These are phyloP conservation scores for Gulo gulo DNA, from an alignment of 2,113 vertebrate species.

Conservation along the genomic window DNA sequence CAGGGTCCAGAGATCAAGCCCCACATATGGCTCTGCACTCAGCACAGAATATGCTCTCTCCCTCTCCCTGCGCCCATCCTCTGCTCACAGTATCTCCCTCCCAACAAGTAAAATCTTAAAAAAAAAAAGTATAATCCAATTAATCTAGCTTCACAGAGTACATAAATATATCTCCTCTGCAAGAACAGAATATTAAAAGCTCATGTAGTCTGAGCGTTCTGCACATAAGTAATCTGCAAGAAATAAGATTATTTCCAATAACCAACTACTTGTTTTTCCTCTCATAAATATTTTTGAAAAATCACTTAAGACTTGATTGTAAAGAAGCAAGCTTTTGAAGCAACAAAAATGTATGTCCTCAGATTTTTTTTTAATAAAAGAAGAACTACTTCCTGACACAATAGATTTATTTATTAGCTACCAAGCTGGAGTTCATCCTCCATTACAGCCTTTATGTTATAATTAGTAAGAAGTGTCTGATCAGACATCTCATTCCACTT, in stretches of 20 bases:
- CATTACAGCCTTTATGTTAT: neutral
- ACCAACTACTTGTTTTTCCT: neutral
- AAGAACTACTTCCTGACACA: neutral
- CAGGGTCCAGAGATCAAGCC: neutral
- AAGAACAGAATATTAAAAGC: conserved; percentile 25
- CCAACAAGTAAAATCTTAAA: neutral
- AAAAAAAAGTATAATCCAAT: conserved; percentile 61
- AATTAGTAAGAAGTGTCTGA: neutral
- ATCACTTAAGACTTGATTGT: neutral
- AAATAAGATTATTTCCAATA: conserved; percentile 51
- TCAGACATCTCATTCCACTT: neutral
- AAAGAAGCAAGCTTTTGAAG: neutral
- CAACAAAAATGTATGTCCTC: neutral
- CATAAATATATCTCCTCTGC: conserved; percentile 16
- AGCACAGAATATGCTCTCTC: neutral
- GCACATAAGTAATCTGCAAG: neutral
- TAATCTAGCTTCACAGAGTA: conserved; percentile 55
- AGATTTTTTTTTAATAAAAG: neutral
- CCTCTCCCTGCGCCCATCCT: neutral
- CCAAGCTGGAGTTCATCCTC: neutral
- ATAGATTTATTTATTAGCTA: neutral
- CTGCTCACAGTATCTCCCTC: neutral
- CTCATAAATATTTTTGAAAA: neutral
- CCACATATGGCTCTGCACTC: neutral
- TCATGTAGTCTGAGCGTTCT: conserved; percentile 61